Conservation (phyloP, 2,888 invertebrate species). For the Orgyia antiqua region DNA sequence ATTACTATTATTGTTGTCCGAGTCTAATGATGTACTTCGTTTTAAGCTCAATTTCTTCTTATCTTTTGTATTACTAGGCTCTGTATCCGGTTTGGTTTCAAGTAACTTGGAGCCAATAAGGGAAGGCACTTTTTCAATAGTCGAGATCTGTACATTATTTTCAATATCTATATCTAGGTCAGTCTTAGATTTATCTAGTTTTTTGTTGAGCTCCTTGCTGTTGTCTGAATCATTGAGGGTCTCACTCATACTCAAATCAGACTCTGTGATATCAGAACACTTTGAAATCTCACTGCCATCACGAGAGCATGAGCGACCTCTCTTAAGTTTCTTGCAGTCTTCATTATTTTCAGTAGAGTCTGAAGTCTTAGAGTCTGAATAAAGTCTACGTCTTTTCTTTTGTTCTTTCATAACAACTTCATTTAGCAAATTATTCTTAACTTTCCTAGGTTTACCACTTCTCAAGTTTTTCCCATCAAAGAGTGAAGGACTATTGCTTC, state of each 20-base stretch:
- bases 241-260: constrained; percentile 81
- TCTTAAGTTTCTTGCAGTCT: constrained; percentile 62
- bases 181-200: constrained; percentile 76
- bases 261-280: constrained; percentile 79
- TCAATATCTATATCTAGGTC: constrained; percentile 77
- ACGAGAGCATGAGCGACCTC: constrained; percentile 69
- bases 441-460: constrained; percentile 82
- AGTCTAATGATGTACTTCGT: constrained; percentile 74
- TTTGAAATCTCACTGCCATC: constrained; percentile 81
- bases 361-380: constrained; percentile 74
- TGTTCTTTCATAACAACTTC: constrained; percentile 78
- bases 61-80: constrained; percentile 58
- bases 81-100: constrained; percentile 54
- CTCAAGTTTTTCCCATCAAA: constrained; percentile 77
- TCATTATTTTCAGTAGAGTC: constrained; percentile 54
- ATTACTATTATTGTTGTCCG: constrained; percentile 78
- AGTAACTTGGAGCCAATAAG: constrained; percentile 62
- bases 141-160: constrained; percentile 75
- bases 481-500: constrained; percentile 70
- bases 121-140: constrained; percentile 75
- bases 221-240: constrained; percentile 60
- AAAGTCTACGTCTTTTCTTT: constrained; percentile 72
- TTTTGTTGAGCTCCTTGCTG: constrained; percentile 69
- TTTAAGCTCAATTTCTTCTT: constrained; percentile 71
- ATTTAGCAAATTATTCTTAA: constrained; percentile 74